Evolutionary conservation across 2,797 vertebrate genomes (phyloP).

Genomic region (Rhincodon typus): DNA sequence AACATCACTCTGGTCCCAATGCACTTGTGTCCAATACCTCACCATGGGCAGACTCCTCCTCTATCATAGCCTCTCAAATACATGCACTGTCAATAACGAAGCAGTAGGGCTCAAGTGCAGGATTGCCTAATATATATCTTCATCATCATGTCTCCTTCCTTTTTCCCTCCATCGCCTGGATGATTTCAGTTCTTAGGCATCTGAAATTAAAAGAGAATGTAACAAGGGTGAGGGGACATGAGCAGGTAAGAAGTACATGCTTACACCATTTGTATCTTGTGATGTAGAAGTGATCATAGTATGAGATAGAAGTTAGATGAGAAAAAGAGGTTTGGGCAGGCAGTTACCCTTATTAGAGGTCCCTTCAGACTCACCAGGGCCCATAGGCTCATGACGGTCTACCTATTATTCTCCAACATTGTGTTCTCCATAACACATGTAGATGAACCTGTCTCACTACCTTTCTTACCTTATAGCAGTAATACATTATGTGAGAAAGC

Average conservation of each 20-base stretch:
- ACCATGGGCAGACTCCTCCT: not conserved
- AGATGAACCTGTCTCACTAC: not conserved
- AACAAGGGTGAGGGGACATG: not conserved
- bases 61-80: not conserved
- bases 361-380: not conserved
- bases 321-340: not conserved
- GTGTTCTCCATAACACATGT: not conserved
- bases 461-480: no score
- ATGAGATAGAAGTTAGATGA: not conserved
- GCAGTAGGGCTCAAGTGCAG: no score
- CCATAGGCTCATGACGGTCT: not conserved
- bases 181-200: no score
- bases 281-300: not conserved
- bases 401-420: not conserved
- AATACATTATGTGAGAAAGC: no score
- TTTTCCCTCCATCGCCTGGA: not conserved
- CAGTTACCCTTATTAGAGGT: not conserved
- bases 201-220: no score
- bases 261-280: not conserved
- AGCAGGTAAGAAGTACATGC: not conserved
- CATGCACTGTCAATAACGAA: no score
- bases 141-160: not conserved
- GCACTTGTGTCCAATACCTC: not conserved
- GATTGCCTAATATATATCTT: no score
- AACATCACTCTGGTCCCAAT: not conserved